Evolutionary conservation across 1,140 invertebrate species (phyloP).

Genomic region (Neodiprion fabricii): DNA sequence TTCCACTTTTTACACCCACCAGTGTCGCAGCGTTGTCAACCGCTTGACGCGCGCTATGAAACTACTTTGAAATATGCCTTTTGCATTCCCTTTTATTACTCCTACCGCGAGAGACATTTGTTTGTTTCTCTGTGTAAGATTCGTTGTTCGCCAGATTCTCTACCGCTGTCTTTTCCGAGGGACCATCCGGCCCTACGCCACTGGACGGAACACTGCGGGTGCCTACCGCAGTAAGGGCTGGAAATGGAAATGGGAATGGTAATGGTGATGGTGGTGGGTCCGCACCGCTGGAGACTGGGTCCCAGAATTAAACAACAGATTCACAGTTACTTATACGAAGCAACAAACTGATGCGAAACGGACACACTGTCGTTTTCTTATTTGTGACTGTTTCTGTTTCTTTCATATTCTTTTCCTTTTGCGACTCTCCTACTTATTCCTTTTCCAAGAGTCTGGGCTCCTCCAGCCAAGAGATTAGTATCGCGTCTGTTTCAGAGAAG

Average conservation of each 20-base stretch:
- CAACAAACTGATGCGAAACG: background rate
- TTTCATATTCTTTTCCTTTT: background rate
- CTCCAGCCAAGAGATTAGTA: background rate
- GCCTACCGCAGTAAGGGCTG: background rate
- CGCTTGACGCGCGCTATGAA: background rate
- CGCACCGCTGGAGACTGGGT: background rate
- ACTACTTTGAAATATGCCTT: background rate
- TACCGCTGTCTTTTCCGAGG: background rate
- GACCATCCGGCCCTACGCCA: background rate
- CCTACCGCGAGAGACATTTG: no score
- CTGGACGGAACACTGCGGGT: background rate
- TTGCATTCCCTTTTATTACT: no score
- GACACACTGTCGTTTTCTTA: background rate
- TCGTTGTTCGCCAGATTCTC: background rate
- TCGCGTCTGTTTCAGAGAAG: constrained; percentile 2
- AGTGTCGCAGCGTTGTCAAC: background rate
- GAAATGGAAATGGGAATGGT: background rate
- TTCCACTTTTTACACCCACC: background rate
- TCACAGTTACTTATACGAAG: background rate
- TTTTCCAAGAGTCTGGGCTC: background rate
- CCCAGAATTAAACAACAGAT: constrained; percentile 1
- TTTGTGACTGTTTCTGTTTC: background rate
- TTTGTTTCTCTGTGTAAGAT: background rate
- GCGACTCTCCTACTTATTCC: background rate
- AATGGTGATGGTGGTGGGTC: background rate